A percentile compares a stretch with the other conserved stretches of the same genome.
phyloP scores from a whole-genome alignment of 2,797 vertebrate genomes.

The Gallinago nigripennis region DNA sequence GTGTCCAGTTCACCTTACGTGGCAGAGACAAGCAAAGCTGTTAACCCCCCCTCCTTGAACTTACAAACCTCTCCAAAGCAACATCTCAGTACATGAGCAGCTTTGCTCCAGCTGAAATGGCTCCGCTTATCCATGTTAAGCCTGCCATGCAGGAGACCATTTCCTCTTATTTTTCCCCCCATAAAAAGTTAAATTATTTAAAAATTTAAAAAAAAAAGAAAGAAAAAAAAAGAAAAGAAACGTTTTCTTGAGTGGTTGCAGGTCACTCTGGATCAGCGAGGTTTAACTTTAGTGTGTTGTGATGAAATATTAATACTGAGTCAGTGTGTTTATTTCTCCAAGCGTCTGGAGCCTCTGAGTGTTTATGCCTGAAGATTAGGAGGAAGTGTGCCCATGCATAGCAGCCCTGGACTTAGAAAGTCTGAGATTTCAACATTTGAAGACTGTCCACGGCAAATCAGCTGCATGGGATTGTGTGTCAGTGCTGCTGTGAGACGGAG shows the following conservation, averaged over 20 bases:
- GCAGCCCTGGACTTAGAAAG: slow-evolving; percentile 52
- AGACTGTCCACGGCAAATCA: slow-evolving; percentile 41
- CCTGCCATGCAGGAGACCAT: slow-evolving; percentile 39
- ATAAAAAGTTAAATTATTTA: slow-evolving; percentile 77
- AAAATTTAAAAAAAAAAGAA: slow-evolving; percentile 32
- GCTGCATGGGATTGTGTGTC: slow-evolving; percentile 14
- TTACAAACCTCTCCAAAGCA: slow-evolving; percentile 15
- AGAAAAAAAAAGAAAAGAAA: slow-evolving; percentile 27
- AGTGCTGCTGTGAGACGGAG: slow-evolving; percentile 1
- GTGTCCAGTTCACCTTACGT: neutral
- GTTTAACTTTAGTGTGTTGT: slow-evolving; percentile 75
- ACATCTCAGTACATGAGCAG: neutral
- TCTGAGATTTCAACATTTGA: slow-evolving; percentile 58
- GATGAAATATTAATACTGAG: slow-evolving; percentile 80
- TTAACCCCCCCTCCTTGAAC: slow-evolving; percentile 14
- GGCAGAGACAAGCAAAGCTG: neutral
- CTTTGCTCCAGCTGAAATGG: neutral
- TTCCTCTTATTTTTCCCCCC: slow-evolving; percentile 48
- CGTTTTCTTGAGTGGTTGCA: slow-evolving; percentile 76
- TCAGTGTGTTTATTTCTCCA: slow-evolving; percentile 77
- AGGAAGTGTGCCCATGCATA: slow-evolving; percentile 72
- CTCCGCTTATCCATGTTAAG: slow-evolving; percentile 46
- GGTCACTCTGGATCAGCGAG: slow-evolving; percentile 78
- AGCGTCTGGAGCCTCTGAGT: slow-evolving; percentile 71
- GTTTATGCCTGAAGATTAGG: slow-evolving; percentile 73